Percentiles rank a stretch among this genome's conserved stretches.
Evolutionary conservation across 1,140 invertebrate species (phyloP).

Genomic region (Drosophila sproati): DNA sequence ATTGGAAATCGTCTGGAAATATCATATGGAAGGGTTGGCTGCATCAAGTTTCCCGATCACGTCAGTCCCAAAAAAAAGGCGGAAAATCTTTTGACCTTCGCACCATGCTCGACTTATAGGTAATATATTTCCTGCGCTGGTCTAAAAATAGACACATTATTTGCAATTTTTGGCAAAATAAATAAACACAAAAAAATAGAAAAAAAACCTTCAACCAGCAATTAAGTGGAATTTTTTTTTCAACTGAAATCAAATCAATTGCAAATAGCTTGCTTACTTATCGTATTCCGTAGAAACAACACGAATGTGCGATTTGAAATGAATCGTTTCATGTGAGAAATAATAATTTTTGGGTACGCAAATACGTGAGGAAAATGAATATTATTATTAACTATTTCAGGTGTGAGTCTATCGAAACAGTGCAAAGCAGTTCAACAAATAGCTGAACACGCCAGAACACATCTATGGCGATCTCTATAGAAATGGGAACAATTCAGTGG

Average conservation of each 20-base stretch:
- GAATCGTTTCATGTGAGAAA: conserved; percentile 30
- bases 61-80: conserved; percentile 9
- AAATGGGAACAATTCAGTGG: conserved; percentile 41
- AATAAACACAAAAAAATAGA: conserved; percentile 21
- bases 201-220: not conserved
- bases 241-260: conserved; percentile 20
- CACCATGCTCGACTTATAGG: conserved; percentile 4
- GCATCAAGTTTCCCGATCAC: conserved; percentile 25
- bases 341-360: conserved; percentile 26
- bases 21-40: conserved; percentile 20
- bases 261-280: conserved; percentile 19
- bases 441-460: conserved; percentile 46
- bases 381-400: conserved; percentile 31
- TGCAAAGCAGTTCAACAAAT: conserved; percentile 30
- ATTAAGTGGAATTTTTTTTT: conserved; percentile 17
- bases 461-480: conserved; percentile 42
- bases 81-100: conserved; percentile 21
- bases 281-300: not conserved
- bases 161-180: conserved; percentile 37
- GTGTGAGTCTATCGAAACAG: conserved; percentile 25
- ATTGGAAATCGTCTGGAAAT: conserved; percentile 5
- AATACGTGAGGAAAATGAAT: conserved; percentile 54
- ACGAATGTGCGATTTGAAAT: conserved; percentile 26
- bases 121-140: conserved; percentile 43
- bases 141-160: conserved; percentile 49